Evolutionary conservation across 2,888 invertebrate genomes (phyloP).

Genomic region (Drosophila pseudotalamancana): DNA sequence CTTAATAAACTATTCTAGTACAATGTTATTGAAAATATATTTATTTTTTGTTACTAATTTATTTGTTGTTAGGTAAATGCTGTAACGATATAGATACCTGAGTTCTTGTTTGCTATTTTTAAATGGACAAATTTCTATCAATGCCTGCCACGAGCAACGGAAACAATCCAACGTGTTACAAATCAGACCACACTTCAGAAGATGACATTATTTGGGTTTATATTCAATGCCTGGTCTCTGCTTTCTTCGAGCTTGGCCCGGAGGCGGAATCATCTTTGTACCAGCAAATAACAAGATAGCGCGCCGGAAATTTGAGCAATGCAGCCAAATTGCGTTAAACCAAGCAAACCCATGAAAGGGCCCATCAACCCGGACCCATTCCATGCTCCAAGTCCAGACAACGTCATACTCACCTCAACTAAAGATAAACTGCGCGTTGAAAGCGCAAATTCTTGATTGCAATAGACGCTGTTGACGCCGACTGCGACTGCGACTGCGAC

Average conservation of each 20-base stretch:
- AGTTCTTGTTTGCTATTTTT: too few species aligned
- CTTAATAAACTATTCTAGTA: too few species aligned
- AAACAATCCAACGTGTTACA: not conserved
- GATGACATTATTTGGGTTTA: not conserved
- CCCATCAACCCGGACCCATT: not conserved
- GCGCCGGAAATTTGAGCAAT: constrained; percentile 73
- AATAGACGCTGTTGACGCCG: constrained; percentile 57
- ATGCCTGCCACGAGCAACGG: too few species aligned
- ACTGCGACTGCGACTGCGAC: constrained; percentile 18
- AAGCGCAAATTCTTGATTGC: constrained; percentile 78
- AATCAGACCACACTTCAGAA: constrained; percentile 18
- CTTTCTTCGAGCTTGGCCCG: constrained; percentile 32
- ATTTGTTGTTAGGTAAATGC: too few species aligned
- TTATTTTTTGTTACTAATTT: too few species aligned
- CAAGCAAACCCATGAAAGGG: constrained; percentile 49
- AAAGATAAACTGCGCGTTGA: constrained; percentile 65
- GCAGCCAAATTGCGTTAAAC: constrained; percentile 78
- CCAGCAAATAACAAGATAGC: constrained; percentile 62
- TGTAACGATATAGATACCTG: too few species aligned
- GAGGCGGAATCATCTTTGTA: constrained; percentile 26
- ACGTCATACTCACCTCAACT: constrained; percentile 32
- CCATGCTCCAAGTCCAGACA: constrained; percentile 3
- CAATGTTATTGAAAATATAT: too few species aligned
- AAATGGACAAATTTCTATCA: too few species aligned
- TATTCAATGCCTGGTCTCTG: constrained; percentile 5